A percentile compares a stretch with the other conserved stretches of the same genome.
phyloP scores from a whole-genome alignment of 2,888 invertebrate genomes.

The Nomada fucata region DNA sequence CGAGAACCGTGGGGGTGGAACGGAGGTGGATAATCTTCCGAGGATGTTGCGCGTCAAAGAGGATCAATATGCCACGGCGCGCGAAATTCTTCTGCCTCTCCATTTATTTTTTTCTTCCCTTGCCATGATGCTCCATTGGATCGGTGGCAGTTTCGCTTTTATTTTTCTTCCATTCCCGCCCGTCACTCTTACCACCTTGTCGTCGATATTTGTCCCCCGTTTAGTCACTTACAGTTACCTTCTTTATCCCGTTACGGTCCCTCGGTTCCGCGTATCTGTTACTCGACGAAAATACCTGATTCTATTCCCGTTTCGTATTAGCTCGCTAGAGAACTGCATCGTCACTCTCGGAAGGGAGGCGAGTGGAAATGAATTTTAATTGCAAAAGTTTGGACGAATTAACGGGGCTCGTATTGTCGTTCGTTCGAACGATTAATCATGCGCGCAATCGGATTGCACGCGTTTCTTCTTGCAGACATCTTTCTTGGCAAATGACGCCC shows the following conservation, averaged over 20 bases:
- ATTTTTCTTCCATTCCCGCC: constrained; percentile 14
- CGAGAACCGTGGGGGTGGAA: constrained; percentile 18
- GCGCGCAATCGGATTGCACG: no score
- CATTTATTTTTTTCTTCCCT: constrained; percentile 28
- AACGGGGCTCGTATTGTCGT: no score
- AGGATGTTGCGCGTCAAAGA: constrained; percentile 54
- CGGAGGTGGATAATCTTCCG: constrained; percentile 40
- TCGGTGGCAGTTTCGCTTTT: constrained; percentile 13
- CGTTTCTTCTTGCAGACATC: background rate
- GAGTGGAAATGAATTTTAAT: no score
- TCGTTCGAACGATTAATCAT: no score
- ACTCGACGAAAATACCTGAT: background rate
- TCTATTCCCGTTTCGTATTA: background rate
- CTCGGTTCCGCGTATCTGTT: background rate
- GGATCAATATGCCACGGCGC: constrained; percentile 55
- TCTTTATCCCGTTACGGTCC: background rate
- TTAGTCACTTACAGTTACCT: background rate
- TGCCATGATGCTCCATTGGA: constrained; percentile 11
- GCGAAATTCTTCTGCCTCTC: constrained; percentile 51
- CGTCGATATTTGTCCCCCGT: constrained; percentile 5
- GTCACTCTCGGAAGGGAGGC: no score
- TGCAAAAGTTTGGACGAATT: no score
- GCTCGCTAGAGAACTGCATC: no score
- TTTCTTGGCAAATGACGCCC: background rate
- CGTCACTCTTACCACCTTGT: constrained; percentile 6